Evolutionary conservation across 2,888 invertebrate genomes (phyloP).

Genomic region (Drosophila pegasa): DNA sequence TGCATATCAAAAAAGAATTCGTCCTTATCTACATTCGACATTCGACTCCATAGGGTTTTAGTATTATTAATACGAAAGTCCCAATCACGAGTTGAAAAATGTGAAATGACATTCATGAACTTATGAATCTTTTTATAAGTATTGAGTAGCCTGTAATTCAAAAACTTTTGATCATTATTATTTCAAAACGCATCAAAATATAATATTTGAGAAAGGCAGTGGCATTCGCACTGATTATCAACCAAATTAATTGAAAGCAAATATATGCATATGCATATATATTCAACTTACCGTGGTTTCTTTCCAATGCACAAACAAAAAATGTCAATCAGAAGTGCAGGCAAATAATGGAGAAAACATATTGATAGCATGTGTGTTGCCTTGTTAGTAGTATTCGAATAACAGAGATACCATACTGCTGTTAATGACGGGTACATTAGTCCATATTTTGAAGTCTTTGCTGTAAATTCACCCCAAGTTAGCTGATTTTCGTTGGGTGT

Average conservation of each 20-base stretch:
- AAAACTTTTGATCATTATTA: too few species aligned
- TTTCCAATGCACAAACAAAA: slow-evolving; percentile 15
- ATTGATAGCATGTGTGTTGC: slow-evolving; percentile 7
- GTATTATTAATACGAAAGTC: slow-evolving; percentile 15
- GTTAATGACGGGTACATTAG: slow-evolving; percentile 87
- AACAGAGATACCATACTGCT: slow-evolving; percentile 89
- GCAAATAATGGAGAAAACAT: slow-evolving; percentile 20
- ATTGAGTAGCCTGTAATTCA: slow-evolving; percentile 13
- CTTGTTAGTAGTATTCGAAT: slow-evolving; percentile 11
- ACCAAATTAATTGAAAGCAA: background rate
- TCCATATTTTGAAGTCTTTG: slow-evolving; percentile 87
- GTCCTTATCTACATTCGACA: slow-evolving; percentile 10
- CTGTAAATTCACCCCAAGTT: slow-evolving; percentile 90
- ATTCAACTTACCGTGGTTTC: slow-evolving; percentile 12
- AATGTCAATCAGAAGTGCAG: slow-evolving; percentile 10
- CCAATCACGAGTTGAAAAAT: slow-evolving; percentile 91
- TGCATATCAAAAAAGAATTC: slow-evolving; percentile 91
- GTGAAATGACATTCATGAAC: slow-evolving; percentile 90
- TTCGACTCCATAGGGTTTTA: slow-evolving; percentile 17
- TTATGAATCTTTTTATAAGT: slow-evolving; percentile 87
- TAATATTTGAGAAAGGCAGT: background rate
- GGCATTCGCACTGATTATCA: background rate
- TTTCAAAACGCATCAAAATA: too few species aligned
- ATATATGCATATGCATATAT: background rate
- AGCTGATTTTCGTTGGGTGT: slow-evolving; percentile 93